A percentile compares a stretch with the other conserved stretches of the same genome.
These are phyloP conservation scores for Archaeoteleia sp. DNA, from an alignment of 2,888 invertebrate species.

Conservation along the genomic window DNA sequence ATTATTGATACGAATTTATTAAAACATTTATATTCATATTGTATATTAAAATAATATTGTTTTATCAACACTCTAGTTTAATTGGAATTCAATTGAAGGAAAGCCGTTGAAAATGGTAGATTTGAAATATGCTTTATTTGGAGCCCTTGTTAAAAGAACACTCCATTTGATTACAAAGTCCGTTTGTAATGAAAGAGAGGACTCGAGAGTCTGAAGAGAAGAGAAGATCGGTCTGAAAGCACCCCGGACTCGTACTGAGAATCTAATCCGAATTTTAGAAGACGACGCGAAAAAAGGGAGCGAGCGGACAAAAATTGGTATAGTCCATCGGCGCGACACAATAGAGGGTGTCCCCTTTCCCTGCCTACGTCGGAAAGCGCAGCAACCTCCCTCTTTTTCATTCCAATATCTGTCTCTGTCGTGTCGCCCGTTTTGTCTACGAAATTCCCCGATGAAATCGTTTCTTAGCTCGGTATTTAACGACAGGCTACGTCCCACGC, in stretches of 20 bases:
- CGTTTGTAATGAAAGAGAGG: slow-evolving; percentile 44
- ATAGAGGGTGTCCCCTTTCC: slow-evolving; percentile 4
- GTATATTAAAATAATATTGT: no score
- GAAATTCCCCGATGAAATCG: slow-evolving; percentile 62
- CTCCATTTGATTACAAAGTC: slow-evolving; percentile 44
- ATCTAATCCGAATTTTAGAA: slow-evolving; percentile 45
- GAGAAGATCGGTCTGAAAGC: slow-evolving; percentile 42
- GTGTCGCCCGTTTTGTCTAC: slow-evolving; percentile 59
- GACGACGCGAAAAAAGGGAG: slow-evolving; percentile 38
- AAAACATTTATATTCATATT: no score
- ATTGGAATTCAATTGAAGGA: no score
- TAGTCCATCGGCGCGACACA: slow-evolving; percentile 14
- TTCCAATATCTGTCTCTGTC: slow-evolving; percentile 56
- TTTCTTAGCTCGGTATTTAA: slow-evolving; percentile 60
- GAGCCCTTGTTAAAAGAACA: no score
- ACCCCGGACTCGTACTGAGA: slow-evolving; percentile 7
- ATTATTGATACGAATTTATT: no score
- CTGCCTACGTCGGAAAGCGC: no score
- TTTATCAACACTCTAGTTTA: no score
- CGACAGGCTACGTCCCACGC: slow-evolving; percentile 34
- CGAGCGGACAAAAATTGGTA: slow-evolving; percentile 10
- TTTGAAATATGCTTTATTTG: no score
- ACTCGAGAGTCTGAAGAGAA: slow-evolving; percentile 43
- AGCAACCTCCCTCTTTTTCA: slow-evolving; percentile 27
- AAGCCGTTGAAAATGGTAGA: no score